These are phyloP conservation scores for Melanotaenia maccullochi DNA, from an alignment of 2,797 vertebrate genomes.

Conservation along the genomic window DNA sequence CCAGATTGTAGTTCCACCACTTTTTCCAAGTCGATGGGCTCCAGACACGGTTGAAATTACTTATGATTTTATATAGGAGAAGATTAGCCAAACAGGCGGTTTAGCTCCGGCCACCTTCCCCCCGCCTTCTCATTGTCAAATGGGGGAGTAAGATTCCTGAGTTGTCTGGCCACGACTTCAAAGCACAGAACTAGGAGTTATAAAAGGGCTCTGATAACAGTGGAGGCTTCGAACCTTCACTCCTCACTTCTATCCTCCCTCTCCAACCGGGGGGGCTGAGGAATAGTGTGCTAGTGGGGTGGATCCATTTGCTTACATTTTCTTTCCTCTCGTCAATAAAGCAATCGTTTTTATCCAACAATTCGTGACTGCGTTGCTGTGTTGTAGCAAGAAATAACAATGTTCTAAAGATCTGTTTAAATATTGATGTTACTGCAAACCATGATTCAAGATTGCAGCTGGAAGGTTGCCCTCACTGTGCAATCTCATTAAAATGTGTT, in stretches of 20 bases:
- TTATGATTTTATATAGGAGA: slow-evolving; percentile 67
- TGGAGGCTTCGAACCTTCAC: slow-evolving; percentile 77
- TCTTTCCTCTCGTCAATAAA: slow-evolving; percentile 31
- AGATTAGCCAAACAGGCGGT: slow-evolving; percentile 64
- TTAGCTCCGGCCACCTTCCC: slow-evolving; percentile 58
- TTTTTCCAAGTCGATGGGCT: slow-evolving; percentile 32
- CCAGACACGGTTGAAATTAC: slow-evolving; percentile 53
- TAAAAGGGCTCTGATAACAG: slow-evolving; percentile 85
- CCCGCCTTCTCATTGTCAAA: slow-evolving; percentile 75
- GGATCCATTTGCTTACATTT: not conserved
- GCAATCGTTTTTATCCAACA: slow-evolving; percentile 22
- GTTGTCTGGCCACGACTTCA: slow-evolving; percentile 85
- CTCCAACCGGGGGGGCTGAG: slow-evolving; percentile 60
- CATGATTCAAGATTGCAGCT: slow-evolving; percentile 40
- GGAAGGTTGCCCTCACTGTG: slow-evolving; percentile 30
- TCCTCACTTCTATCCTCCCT: slow-evolving; percentile 68
- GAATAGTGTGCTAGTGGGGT: slow-evolving; percentile 28
- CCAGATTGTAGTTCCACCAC: slow-evolving; percentile 13
- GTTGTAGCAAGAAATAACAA: slow-evolving; percentile 43
- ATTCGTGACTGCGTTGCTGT: slow-evolving; percentile 18
- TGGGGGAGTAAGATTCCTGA: slow-evolving; percentile 83
- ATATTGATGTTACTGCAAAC: slow-evolving; percentile 60
- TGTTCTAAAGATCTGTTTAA: slow-evolving; percentile 46
- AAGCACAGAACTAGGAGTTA: slow-evolving; percentile 82
- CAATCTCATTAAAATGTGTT: slow-evolving; percentile 31